These are phyloP conservation scores for Ferrisia virgata DNA, from an alignment of 2,888 invertebrate species.

Conservation along the genomic window DNA sequence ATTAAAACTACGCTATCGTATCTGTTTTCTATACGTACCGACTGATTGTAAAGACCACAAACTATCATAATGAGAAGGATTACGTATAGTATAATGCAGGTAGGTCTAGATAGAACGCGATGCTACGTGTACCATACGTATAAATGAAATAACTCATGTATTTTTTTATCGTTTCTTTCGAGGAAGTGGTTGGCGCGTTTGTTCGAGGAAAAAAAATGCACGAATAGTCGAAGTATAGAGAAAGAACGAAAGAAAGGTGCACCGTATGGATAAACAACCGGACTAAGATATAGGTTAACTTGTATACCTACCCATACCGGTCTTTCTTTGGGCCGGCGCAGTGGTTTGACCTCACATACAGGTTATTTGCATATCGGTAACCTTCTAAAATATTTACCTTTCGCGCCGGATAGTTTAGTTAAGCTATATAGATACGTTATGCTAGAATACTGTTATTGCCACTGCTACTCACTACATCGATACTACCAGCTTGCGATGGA, in stretches of 20 bases:
- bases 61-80: neutral
- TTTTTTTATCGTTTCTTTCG: neutral
- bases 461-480: neutral
- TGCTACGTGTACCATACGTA: neutral
- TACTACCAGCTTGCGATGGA: neutral
- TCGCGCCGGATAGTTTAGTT: neutral
- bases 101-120: neutral
- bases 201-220: neutral
- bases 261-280: neutral
- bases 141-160: neutral
- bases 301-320: neutral
- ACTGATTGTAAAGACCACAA: no score
- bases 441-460: neutral
- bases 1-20: no score
- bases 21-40: no score
- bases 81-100: neutral
- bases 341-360: slow-evolving; percentile 35
- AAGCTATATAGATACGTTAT: no score
- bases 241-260: neutral
- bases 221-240: neutral
- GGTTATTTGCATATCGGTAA: slow-evolving; percentile 41
- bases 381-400: slow-evolving; percentile 41
- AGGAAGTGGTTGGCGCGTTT: neutral
- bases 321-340: neutral
- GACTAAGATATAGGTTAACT: slow-evolving; percentile 21